Conservation (phyloP, 1,140 invertebrate genomes). For the Drosophila willistoni region DNA sequence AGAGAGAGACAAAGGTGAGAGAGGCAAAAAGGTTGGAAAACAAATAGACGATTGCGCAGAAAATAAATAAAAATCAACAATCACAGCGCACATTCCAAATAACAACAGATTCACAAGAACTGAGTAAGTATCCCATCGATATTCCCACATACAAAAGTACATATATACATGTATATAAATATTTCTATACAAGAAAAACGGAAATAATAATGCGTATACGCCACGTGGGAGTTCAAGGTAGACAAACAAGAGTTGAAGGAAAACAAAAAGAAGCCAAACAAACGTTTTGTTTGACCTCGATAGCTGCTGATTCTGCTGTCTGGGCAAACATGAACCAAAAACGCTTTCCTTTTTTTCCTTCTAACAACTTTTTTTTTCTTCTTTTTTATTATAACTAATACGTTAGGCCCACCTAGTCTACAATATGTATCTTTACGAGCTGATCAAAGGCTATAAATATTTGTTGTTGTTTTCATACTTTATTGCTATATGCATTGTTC, state of each 20-base stretch:
- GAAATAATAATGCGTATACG: slow-evolving; percentile 37
- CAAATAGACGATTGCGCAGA: slow-evolving; percentile 18
- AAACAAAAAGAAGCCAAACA: slow-evolving; percentile 14
- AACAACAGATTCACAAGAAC: slow-evolving; percentile 1
- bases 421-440: background rate
- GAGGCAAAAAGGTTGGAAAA: background rate
- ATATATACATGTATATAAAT: background rate
- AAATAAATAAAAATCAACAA: slow-evolving; percentile 6
- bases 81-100: slow-evolving; percentile 1
- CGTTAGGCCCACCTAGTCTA: background rate
- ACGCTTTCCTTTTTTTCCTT: background rate
- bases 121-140: background rate
- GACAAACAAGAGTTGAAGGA: background rate
- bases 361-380: background rate
- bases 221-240: slow-evolving; percentile 11
- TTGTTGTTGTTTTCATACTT: slow-evolving; percentile 1
- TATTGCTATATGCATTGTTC: slow-evolving; percentile 4
- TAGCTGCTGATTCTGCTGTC: background rate
- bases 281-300: slow-evolving; percentile 22
- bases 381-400: slow-evolving; percentile 1
- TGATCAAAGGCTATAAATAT: slow-evolving; percentile 6
- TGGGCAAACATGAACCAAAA: background rate
- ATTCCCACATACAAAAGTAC: background rate
- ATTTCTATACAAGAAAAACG: slow-evolving; percentile 20
- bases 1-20: background rate